A percentile compares a stretch with the other conserved stretches of the same genome.
These are phyloP conservation scores for Rhorus exstirpatorius DNA, from an alignment of 2,888 invertebrate species.

Conservation along the genomic window DNA sequence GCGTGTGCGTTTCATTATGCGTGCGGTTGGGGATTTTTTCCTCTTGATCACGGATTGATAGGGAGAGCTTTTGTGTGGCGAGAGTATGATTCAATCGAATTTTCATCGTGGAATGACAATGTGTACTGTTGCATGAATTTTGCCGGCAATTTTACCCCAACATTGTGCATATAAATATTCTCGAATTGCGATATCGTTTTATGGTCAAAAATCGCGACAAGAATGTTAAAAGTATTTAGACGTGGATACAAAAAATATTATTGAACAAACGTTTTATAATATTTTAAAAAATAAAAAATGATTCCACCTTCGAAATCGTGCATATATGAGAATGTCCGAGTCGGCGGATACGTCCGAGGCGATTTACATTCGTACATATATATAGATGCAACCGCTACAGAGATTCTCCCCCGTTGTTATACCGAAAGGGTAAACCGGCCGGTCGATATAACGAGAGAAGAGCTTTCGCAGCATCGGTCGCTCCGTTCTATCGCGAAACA, in stretches of 20 bases:
- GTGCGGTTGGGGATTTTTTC: constrained; percentile 36
- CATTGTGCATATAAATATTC: neutral
- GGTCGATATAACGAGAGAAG: constrained; percentile 63
- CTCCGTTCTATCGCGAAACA: constrained; percentile 33
- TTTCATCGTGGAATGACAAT: constrained; percentile 9
- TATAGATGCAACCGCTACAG: no score
- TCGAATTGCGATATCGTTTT: no score
- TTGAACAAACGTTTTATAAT: no score
- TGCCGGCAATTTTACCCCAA: neutral
- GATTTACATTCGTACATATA: neutral
- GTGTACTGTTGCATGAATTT: neutral
- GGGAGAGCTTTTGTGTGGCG: constrained; percentile 4
- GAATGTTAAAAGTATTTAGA: no score
- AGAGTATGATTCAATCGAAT: constrained; percentile 1
- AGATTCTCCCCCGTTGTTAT: constrained; percentile 3
- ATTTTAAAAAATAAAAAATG: no score
- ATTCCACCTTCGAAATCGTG: no score
- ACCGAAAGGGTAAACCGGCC: constrained; percentile 37
- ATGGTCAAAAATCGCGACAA: no score
- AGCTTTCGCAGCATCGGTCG: constrained; percentile 34
- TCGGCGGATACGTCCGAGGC: no score
- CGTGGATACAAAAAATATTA: no score
- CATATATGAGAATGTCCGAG: no score
- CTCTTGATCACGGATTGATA: constrained; percentile 1
- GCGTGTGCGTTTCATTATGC: neutral